Evolutionary conservation across 2,113 vertebrate genomes (phyloP).

Genomic region (Polyodon spathula): DNA sequence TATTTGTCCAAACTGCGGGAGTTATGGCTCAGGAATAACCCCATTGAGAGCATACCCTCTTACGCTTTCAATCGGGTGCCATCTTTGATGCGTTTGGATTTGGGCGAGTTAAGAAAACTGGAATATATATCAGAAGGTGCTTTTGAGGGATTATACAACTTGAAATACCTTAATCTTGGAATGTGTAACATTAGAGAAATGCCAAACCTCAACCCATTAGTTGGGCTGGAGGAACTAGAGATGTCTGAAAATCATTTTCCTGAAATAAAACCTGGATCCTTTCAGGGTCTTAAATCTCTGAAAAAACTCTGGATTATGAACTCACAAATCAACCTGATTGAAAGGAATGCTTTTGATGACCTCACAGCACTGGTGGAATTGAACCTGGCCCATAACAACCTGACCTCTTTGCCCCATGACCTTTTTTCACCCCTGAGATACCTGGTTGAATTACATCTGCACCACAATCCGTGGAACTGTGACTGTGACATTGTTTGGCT

Average conservation of each 20-base stretch:
- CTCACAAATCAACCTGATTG: constrained; percentile 81
- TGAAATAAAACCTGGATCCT: constrained; percentile 78
- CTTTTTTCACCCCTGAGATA: constrained; percentile 88
- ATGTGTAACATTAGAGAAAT: constrained; percentile 94
- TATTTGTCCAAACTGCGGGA: constrained; percentile 94
- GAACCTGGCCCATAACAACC: constrained; percentile 96
- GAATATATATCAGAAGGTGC: constrained; percentile 96
- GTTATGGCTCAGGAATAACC: constrained; percentile 94
- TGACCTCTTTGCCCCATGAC: constrained; percentile 90
- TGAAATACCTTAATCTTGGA: constrained; percentile 95
- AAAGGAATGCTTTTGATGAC: constrained; percentile 94
- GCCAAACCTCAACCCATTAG: constrained; percentile 80
- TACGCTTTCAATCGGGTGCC: constrained; percentile 97
- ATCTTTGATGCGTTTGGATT: constrained; percentile 89
- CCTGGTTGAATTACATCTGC: constrained; percentile 89
- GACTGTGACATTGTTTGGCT: constrained; percentile 96
- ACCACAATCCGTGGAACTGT: constrained; percentile 96
- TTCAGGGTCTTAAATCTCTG: constrained; percentile 81
- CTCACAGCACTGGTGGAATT: constrained; percentile 89
- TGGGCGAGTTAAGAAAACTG: constrained; percentile 89
- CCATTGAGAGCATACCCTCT: constrained; percentile 94
- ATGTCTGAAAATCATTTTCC: constrained; percentile 96
- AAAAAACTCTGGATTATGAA: constrained; percentile 98
- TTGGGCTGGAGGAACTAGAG: constrained; percentile 90
- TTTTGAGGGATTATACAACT: constrained; percentile 89